phyloP scores from a whole-genome alignment of 2,113 vertebrate genomes.

The Nipponia nippon region DNA sequence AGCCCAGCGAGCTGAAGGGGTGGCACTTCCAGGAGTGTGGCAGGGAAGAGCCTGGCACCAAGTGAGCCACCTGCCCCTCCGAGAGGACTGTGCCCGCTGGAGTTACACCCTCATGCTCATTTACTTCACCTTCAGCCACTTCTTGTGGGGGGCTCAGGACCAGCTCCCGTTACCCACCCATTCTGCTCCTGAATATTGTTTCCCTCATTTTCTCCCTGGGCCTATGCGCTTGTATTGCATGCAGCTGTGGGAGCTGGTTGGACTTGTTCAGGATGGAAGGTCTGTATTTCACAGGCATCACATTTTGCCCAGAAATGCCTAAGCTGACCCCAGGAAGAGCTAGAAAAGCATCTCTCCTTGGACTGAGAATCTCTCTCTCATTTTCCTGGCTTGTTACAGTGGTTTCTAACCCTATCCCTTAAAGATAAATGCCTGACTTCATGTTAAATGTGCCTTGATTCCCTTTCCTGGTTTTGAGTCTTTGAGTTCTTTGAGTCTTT shows the following conservation, averaged over 20 bases:
- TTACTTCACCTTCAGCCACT: background rate
- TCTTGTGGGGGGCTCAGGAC: background rate
- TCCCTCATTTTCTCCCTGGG: background rate
- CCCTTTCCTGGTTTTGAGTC: background rate
- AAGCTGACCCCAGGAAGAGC: background rate
- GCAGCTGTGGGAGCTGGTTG: background rate
- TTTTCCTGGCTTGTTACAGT: background rate
- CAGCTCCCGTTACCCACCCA: background rate
- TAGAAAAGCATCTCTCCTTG: background rate
- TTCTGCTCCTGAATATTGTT: background rate
- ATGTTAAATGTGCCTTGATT: background rate
- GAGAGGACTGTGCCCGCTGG: background rate
- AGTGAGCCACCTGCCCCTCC: background rate
- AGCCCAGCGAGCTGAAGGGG: slow-evolving; percentile 64
- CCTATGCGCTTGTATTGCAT: background rate
- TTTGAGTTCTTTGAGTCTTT: too few relatives aligned
- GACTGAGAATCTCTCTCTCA: background rate
- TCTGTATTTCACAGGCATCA: background rate
- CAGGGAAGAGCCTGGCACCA: slow-evolving; percentile 72
- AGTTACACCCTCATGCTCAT: background rate
- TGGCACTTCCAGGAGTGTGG: slow-evolving; percentile 71
- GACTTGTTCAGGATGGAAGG: background rate
- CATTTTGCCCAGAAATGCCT: background rate
- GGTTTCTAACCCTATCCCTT: background rate
- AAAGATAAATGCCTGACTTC: background rate